Conservation (phyloP, 2,113 vertebrate genomes). For the Boulengeromyrus knoepffleri region DNA sequence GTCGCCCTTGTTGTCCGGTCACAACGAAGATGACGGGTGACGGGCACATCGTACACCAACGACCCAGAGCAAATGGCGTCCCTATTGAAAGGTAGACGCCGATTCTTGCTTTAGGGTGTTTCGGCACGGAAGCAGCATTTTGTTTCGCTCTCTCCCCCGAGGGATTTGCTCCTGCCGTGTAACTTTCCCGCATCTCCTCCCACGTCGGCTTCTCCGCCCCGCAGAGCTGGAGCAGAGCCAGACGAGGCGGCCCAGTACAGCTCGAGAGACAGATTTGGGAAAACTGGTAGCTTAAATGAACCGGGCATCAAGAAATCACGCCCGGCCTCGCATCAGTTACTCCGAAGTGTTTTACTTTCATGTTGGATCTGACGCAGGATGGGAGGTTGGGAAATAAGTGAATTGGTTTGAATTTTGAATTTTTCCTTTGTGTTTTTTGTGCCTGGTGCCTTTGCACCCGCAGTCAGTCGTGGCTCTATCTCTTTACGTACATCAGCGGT, state of each 20-base stretch:
- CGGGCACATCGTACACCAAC: background rate
- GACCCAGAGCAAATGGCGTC: background rate
- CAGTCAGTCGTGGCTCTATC: background rate
- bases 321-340: background rate
- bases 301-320: background rate
- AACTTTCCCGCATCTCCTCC: background rate
- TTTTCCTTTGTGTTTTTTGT: background rate
- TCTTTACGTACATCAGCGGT: background rate
- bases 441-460: background rate
- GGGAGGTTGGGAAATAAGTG: background rate
- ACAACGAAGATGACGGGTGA: background rate
- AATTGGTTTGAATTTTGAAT: background rate
- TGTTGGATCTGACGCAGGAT: background rate
- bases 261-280: background rate
- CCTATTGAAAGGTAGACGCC: background rate
- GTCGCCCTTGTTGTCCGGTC: background rate
- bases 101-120: background rate
- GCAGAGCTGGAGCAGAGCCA: background rate
- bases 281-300: background rate
- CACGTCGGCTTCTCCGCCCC: background rate
- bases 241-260: background rate
- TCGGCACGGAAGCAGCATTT: background rate
- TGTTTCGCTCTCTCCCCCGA: background rate
- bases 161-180: background rate
- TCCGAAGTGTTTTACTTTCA: background rate